Conservation (phyloP, 64 coral and sea anemone species). For the Orbicella faveolata region DNA sequence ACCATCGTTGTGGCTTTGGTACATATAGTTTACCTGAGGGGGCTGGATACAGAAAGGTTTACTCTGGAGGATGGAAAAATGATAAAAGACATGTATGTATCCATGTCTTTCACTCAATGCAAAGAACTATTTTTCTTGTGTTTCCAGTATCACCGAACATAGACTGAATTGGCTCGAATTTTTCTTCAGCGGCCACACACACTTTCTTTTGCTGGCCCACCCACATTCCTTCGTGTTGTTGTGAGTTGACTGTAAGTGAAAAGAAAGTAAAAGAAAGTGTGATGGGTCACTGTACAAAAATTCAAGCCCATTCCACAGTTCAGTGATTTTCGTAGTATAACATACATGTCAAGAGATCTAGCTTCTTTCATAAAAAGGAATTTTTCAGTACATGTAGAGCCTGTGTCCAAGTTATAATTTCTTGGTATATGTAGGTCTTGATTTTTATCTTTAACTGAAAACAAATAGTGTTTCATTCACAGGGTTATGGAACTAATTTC, state of each 20-base stretch:
- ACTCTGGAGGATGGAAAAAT: slow-evolving; percentile 99
- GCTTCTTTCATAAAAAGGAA: neutral
- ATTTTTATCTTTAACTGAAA: neutral
- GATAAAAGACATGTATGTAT: slow-evolving; percentile 95
- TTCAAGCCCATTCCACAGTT: too few species aligned
- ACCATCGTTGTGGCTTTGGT: slow-evolving; percentile 94
- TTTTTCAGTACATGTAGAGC: too few species aligned
- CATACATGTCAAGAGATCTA: too few species aligned
- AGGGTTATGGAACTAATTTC: slow-evolving; percentile 99
- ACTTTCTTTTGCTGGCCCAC: neutral
- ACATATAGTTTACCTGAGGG: slow-evolving; percentile 79
- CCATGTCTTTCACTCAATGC: neutral
- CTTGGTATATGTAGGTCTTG: too few species aligned
- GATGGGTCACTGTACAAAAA: too few species aligned
- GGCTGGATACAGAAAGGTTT: slow-evolving; percentile 89
- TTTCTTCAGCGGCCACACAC: too few species aligned
- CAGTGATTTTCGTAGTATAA: too few species aligned
- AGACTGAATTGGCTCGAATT: too few species aligned
- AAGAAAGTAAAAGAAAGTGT: too few species aligned
- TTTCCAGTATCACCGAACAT: neutral
- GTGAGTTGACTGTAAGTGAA: too few species aligned
- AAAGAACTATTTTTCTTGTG: too few species aligned
- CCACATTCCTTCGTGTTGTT: neutral
- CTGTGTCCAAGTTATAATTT: too few species aligned
- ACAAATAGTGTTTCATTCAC: neutral